These are phyloP conservation scores for Larimichthys polyactis DNA, from an alignment of 2,113 vertebrate species.

Conservation along the genomic window DNA sequence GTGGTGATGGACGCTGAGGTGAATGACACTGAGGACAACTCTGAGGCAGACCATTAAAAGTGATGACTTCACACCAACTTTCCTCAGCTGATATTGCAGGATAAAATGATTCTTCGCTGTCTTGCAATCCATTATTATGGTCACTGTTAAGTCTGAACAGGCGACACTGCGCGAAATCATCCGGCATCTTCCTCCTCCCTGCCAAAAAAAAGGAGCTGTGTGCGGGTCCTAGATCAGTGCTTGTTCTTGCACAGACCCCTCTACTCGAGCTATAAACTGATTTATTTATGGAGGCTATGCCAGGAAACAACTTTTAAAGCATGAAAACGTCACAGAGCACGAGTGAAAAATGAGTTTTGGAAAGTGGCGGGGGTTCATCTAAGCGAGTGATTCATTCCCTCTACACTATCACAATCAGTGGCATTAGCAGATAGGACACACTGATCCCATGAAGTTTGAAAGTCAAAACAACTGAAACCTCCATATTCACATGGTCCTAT, in stretches of 20 bases:
- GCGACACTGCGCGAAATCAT: not conserved
- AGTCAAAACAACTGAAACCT: not conserved
- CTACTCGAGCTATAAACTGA: slow-evolving; percentile 8
- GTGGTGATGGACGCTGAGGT: not conserved
- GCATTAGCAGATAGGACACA: not conserved
- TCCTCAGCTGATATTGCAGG: slow-evolving; percentile 4
- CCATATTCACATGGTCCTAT: not conserved
- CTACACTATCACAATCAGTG: not conserved
- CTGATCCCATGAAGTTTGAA: not conserved
- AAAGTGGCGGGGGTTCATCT: slow-evolving; percentile 10
- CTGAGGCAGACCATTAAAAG: slow-evolving; percentile 14
- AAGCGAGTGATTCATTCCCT: not conserved
- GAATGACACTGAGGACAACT: not conserved
- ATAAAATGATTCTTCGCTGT: slow-evolving; percentile 10
- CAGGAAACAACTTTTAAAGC: slow-evolving; percentile 25
- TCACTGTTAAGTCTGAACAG: slow-evolving; percentile 15
- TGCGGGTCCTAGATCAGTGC: slow-evolving; percentile 22
- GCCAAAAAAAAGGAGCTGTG: not conserved
- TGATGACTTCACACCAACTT: not conserved
- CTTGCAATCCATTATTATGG: slow-evolving; percentile 18
- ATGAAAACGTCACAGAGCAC: slow-evolving; percentile 26
- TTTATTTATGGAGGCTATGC: slow-evolving; percentile 38
- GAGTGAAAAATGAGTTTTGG: slow-evolving; percentile 8
- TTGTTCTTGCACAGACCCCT: slow-evolving; percentile 17
- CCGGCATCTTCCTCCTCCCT: not conserved